Evolutionary conservation across 1,140 invertebrate species (phyloP).

Genomic region (Reticulitermes speratus): DNA sequence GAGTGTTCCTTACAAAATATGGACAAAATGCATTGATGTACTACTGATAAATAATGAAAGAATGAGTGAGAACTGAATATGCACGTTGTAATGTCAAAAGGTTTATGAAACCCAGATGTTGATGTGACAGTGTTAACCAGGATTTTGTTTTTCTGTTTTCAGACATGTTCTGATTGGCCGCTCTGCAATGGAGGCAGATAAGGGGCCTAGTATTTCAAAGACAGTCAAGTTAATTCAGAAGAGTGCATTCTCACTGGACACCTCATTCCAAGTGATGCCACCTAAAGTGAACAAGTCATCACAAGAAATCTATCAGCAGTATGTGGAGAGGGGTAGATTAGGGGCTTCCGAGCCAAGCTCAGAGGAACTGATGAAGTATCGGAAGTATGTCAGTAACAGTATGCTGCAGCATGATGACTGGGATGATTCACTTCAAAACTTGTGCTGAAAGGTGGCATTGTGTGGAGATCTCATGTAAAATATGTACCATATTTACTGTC

Average conservation of each 20-base stretch:
- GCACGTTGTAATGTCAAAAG: no score
- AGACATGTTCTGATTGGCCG: slow-evolving; percentile 57
- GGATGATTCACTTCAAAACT: slow-evolving; percentile 14
- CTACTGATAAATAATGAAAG: no score
- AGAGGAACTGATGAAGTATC: slow-evolving; percentile 48
- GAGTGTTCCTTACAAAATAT: no score
- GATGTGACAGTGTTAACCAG: no score
- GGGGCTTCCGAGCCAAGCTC: slow-evolving; percentile 49
- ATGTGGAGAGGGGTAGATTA: slow-evolving; percentile 51
- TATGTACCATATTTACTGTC: no score
- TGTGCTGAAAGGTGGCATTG: no score
- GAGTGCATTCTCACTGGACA: slow-evolving; percentile 53
- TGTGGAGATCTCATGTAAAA: no score
- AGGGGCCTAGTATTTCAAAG: slow-evolving; percentile 48
- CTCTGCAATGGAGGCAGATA: slow-evolving; percentile 54
- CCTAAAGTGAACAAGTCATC: slow-evolving; percentile 61
- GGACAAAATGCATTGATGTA: no score
- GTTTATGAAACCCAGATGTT: no score
- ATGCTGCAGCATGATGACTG: not conserved
- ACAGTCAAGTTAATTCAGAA: slow-evolving; percentile 41
- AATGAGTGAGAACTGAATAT: no score
- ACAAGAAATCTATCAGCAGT: slow-evolving; percentile 66
- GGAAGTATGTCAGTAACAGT: slow-evolving; percentile 42
- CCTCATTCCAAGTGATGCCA: slow-evolving; percentile 53
- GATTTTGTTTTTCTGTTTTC: slow-evolving; percentile 27